Base-by-base conservation (phyloP, 2,888 invertebrate genomes). In the Candidula unifasciata region DNA sequence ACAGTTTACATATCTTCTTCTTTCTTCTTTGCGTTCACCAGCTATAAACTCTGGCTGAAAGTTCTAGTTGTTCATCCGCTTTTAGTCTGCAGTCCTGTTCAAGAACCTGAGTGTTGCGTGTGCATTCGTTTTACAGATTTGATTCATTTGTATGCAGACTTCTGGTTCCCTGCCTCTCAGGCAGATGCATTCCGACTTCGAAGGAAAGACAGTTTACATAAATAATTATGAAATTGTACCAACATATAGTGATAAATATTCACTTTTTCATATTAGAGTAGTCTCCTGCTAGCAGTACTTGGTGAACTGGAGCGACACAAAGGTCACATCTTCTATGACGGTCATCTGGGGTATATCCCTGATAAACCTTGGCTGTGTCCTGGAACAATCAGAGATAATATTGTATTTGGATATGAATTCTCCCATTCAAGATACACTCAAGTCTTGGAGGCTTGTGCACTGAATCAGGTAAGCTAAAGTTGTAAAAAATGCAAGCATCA, bases 301-400 rank as follows among this genome's bases (percentile, higher is more conserved):
- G 89, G 90, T 6, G 90, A 90, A 82, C 73, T 90, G 13, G 90
- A 89, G 71, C 80, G 88, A 27, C 86, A 88, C n/a, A 88, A 88
- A 60, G 90, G 90, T 16, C 88, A 84, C 30, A 77, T 90, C 21
- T 83, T 88, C 16, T 85, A 88, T 30, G 86, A 87, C 68, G 90
- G 90, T 16, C 87, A 83, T 16, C 57, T 90, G 71, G 88, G 87
- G 10, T 90, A 87, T 71, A 88, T 89, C 21, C 85, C 89, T 3
- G 84, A 88, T 74, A 78, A 80, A 54, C 89, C 89, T 33, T 90
- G 90, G 90, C 80, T 90, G 74, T 90, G 90, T 86, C 85, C 88
- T 18, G 90, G 88, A 5, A 87, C 89, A 54, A 86, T 90, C n/a
- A 57, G 90, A 30, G 90, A 90, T 60, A 90, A 90, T 80, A 88